Evolutionary conservation across 1,140 invertebrate species (phyloP), one percentile per base, ranked within the genome.

Genomic region (Paralvinella palmiformis): DNA sequence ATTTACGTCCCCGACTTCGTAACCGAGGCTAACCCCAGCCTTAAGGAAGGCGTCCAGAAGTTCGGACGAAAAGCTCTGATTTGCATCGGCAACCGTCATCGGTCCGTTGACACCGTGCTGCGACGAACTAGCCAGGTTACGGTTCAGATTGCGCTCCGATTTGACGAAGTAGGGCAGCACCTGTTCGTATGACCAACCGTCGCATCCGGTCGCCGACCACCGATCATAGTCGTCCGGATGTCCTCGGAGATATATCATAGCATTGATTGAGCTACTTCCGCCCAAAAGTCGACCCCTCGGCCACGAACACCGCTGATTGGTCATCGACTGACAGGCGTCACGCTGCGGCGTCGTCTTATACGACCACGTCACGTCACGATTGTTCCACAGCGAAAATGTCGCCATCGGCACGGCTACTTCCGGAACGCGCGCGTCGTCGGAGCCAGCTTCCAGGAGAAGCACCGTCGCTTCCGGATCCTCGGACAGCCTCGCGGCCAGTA

Each of bases 171-270:
- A 77, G 0, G 70, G 72, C 27, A 74, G 63, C 33, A 79, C 67
- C 29, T 66, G 60, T 59, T 88, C 85, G 67, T 87, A 92, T 1
- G 88, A 86, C 94, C 94, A 97, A 3, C 92, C 92, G 0, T 86
- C 85, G 72, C 94, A 94, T 0, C 94, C 94, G 22, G 88, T 75
- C 0, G 59, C 29, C 73, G 91, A 91, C 94, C 94, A 97, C 5
- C 83, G 83, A 70, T 96, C 91, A 74, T 96, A 97, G 74, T 97
- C 94, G 60, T 85, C 86, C 66, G 86, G 87, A 71, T 95, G 95
- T 0, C 93, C 94, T 20, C 94, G 83, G 0, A 96, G 80, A 71
- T 97, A 97, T 0, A 96, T 80, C 94, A 97, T 96, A 73, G 94
- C 94, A 75, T 96, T 96, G 0, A 96, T 82, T 0, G 94, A 89